Conservation (phyloP, 2,113 vertebrate species). For the Aspiorhynchus laticeps region DNA sequence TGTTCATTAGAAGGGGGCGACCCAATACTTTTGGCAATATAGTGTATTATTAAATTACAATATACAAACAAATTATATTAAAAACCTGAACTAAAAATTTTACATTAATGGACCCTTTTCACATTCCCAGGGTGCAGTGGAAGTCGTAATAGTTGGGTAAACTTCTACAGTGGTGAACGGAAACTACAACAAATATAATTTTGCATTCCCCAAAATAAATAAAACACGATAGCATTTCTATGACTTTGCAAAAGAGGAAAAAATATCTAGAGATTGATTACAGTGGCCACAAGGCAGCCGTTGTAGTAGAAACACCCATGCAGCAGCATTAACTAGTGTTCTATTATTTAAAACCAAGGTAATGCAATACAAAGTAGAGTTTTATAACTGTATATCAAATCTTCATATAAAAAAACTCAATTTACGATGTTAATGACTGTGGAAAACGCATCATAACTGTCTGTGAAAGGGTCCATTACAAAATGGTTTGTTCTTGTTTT, state of each 20-base stretch:
- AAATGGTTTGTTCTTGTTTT: not conserved
- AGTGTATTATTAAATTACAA: not conserved
- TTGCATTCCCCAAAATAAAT: not conserved
- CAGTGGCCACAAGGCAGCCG: no score
- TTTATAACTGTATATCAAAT: no score
- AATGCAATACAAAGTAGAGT: not conserved
- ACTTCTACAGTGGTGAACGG: not conserved
- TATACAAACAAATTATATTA: no score
- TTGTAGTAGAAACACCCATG: no score
- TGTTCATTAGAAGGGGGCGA: no score
- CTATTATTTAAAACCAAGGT: not conserved
- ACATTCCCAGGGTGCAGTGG: no score
- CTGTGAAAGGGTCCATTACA: not conserved
- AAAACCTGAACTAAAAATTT: not conserved
- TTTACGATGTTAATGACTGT: not conserved
- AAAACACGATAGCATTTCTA: not conserved
- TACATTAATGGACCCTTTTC: not conserved
- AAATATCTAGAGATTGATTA: not conserved
- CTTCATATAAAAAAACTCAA: not conserved
- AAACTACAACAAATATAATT: not conserved
- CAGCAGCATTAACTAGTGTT: not conserved
- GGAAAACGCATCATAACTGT: not conserved
- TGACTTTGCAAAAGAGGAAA: not conserved
- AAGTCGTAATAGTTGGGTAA: not conserved
- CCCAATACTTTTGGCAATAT: no score